Base-by-base conservation (phyloP, 2,797 vertebrate species). In the Danio jaintianensis region DNA sequence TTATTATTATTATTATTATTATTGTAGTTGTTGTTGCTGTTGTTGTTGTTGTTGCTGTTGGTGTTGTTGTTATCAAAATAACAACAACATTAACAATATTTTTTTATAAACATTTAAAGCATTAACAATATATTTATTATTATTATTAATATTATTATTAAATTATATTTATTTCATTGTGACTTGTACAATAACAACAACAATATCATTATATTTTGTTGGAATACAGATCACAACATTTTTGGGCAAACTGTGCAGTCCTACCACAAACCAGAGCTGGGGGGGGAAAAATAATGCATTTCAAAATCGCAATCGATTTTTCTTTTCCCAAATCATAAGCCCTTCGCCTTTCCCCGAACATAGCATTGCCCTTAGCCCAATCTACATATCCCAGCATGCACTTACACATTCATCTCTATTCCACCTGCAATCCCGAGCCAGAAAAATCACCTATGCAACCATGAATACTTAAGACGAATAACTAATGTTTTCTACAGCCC, bases 401-500 rank as follows among this genome's bases (percentile, higher is more conserved):
- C 72, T 18, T 18, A 36, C 6, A 6, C 70, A 79, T 75, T 70
- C 43, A 43, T 80, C 72, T 84, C 76, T 72, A 56, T 59, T 80
- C 64, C 62, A 62, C 56, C 68, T 71, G 74, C 36, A 61, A 75
- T 63, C 36, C 43, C 13, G 7, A 48, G 56, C 50, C 5, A 12
- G 29, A 78, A 56, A 63, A 72, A 64, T 64, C 50, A 59, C 66
- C 67, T 22, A 80, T 63, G 67, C 73, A 64, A 69, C 42, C 53
- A 52, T 67, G 64, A 67, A 85, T 66, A 56, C 53, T 58, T 75
- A 55, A 74, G 52, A 78, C 43, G 62, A 78, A 83, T 83, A 74
- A 66, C 55, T 69, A 83, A 78, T 81, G 81, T 53, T 40, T 61
- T 82, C 53, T 70, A 40, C 75, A 82, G 79, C 79, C 71, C 22